phyloP scores from a whole-genome alignment of 2,113 vertebrate genomes.

The Leiothrix lutea region DNA sequence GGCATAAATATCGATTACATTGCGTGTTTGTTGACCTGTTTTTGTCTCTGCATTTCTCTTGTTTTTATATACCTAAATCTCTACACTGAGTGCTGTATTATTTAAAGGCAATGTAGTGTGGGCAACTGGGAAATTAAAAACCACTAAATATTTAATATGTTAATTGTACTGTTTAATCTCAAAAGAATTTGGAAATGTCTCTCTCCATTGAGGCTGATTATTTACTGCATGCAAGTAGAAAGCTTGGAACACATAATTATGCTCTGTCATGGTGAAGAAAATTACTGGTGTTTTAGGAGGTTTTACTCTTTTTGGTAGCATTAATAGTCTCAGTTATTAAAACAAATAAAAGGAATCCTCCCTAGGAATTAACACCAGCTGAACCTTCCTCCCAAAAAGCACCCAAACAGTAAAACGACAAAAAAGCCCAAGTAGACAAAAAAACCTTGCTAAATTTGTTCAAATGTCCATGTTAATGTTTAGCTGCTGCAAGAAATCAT shows the following conservation, averaged over 20 bases:
- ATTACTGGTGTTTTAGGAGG: not conserved
- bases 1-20: not conserved
- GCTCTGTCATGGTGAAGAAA: not conserved
- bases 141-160: not conserved
- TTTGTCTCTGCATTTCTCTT: not conserved
- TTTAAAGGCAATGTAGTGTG: not conserved
- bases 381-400: not conserved
- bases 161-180: not conserved
- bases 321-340: not conserved
- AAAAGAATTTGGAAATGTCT: not conserved
- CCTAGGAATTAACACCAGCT: not conserved
- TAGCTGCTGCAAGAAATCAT: not conserved
- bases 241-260: not conserved
- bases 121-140: slow-evolving; percentile 12
- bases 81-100: not conserved
- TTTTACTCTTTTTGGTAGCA: not conserved
- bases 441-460: not conserved
- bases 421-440: not conserved
- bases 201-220: not conserved
- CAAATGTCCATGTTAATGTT: not conserved
- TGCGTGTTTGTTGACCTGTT: not conserved
- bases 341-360: not conserved
- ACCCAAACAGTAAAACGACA: not conserved
- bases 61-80: not conserved
- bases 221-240: not conserved